Base-by-base conservation (phyloP, 2,113 vertebrate species). In the Embiotoca jacksoni region DNA sequence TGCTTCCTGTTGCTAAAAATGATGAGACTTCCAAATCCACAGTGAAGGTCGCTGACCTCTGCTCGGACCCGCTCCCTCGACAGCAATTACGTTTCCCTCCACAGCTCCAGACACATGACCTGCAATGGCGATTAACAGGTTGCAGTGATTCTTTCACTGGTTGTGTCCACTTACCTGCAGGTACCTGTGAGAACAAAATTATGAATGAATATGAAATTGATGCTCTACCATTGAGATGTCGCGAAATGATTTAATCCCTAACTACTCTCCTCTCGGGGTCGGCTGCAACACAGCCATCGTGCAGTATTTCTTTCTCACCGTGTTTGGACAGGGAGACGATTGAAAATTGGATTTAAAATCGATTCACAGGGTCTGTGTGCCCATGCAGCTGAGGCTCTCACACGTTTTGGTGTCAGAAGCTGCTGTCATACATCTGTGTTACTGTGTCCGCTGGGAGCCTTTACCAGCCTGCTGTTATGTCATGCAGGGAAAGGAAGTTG, bases 301-400 rank as follows among this genome's bases (percentile, higher is more conserved):
- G 39, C 49, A 39, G 47, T 71, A 65, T 4, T 32, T 90, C 80
- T 72, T 62, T 65, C 49, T 80, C 60, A 3, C 53, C 7, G 31
- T 1, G 32, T 56, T 70, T 64, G 36, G 81, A 85, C 78, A 80
- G 73, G 53, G 23, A 81, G 50, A 60, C 35, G n/a, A 69, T 61
- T 61, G 77, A 8, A 7, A 71, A 39, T 13, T 32, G 66, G 78
- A 86, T 90, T 88, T 83, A 59, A 80, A 83, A 87, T 91, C 36
- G 76, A 86, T 88, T 6, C 23, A 16, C 3, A 5, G 0, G 6
- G 31, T 54, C 9, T 62, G 35, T 77, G 67, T 9, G 60, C 36
- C 32, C 41, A 57, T 54, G 60, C 23, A 78, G 73, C 55, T 71
- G 75, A n/a, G 54, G 31, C 59, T 52, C 75, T 81, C 75, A 53